Conservation (phyloP, 2,113 vertebrate species). For the Formicarius rufipectus region DNA sequence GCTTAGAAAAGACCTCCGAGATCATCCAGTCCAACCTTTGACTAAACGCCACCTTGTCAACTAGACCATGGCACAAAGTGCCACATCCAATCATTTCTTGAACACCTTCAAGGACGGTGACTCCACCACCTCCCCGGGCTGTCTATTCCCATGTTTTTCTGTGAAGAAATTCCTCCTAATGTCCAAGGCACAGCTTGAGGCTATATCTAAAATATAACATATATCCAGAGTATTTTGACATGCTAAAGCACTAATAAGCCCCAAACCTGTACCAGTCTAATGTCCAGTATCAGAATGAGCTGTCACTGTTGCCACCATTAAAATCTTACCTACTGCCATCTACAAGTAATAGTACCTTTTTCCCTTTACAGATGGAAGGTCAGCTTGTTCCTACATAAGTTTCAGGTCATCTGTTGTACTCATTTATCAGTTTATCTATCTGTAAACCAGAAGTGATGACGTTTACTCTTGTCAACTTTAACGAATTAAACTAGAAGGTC, state of each 20-base stretch:
- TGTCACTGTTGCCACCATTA: accelerated
- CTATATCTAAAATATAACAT: background rate
- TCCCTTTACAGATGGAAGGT: background rate
- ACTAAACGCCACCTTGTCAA: no score
- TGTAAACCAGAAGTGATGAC: accelerated
- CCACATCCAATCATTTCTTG: background rate
- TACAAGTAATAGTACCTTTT: background rate
- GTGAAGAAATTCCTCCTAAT: no score
- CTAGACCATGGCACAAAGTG: accelerated
- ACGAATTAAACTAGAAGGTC: background rate
- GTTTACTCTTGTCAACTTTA: background rate
- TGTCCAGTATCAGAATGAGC: background rate
- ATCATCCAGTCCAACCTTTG: background rate
- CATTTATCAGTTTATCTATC: background rate
- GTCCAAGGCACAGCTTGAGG: background rate
- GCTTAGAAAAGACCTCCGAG: background rate
- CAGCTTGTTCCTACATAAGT: background rate
- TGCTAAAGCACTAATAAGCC: background rate
- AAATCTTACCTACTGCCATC: background rate
- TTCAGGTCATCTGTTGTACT: background rate
- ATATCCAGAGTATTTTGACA: accelerated
- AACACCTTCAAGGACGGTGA: background rate
- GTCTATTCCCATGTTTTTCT: no score
- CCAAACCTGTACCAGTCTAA: background rate
- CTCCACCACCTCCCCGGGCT: background rate